Conservation (phyloP, 2,113 vertebrate genomes). For the Neotragus moschatus region DNA sequence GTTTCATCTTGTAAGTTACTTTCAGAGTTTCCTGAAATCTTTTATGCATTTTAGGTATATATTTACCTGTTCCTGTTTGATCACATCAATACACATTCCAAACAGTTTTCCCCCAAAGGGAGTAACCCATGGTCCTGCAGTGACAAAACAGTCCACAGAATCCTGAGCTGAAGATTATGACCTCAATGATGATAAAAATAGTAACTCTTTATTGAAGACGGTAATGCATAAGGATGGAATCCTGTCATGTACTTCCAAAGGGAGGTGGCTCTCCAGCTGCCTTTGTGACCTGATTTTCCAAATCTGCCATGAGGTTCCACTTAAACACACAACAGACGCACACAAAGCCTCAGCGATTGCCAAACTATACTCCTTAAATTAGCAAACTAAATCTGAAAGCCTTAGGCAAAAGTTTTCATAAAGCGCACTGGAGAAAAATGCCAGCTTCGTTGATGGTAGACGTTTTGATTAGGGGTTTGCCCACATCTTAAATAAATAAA, state of each 20-base stretch:
- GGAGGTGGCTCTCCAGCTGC: conserved; percentile 20
- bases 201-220: background rate
- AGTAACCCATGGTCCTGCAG: background rate
- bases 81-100: background rate
- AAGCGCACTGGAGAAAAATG: conserved; percentile 71
- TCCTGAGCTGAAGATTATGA: background rate
- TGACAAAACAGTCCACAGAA: background rate
- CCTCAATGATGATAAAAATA: background rate
- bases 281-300: conserved; percentile 77
- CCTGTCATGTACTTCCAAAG: background rate
- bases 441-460: conserved; percentile 70
- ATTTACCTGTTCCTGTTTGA: background rate
- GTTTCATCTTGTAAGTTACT: background rate
- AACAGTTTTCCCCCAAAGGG: background rate
- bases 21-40: background rate
- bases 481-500: conserved; percentile 72
- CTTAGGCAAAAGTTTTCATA: conserved; percentile 78
- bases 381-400: conserved; percentile 81
- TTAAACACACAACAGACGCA: conserved; percentile 73
- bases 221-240: background rate
- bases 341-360: conserved; percentile 78
- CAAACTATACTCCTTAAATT: conserved; percentile 82
- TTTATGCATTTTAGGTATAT: background rate
- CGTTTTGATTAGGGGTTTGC: conserved; percentile 63
- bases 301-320: conserved; percentile 81